A percentile compares a stretch with the other conserved stretches of the same genome.
Evolutionary conservation across 2,113 vertebrate species (phyloP).

Genomic region (Trichomycterus rosablanca): DNA sequence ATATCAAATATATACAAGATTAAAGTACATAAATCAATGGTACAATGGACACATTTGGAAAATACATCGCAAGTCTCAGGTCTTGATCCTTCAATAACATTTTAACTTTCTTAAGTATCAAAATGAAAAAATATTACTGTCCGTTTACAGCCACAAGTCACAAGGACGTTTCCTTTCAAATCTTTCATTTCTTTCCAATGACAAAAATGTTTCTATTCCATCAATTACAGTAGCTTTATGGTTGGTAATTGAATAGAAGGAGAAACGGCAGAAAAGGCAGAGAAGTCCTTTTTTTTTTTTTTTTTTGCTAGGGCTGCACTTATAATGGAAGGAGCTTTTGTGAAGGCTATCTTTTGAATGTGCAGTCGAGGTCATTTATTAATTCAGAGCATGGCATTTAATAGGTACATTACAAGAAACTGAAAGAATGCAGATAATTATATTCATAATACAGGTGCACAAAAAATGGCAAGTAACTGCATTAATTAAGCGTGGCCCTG

Average conservation of each 20-base stretch:
- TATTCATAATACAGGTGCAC: slow-evolving; percentile 86
- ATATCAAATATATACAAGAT: too few relatives aligned
- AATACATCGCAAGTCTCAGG: too few relatives aligned
- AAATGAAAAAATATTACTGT: too few relatives aligned
- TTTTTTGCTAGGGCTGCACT: too few relatives aligned
- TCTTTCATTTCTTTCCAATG: slow-evolving; percentile 22
- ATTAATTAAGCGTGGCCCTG: slow-evolving; percentile 91
- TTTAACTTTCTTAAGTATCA: too few relatives aligned
- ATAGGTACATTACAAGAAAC: slow-evolving; percentile 88
- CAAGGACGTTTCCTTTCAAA: slow-evolving; percentile 35
- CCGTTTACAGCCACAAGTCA: slow-evolving; percentile 35
- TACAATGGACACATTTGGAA: too few relatives aligned
- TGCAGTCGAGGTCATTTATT: slow-evolving; percentile 78
- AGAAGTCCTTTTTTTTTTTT: slow-evolving; percentile 35
- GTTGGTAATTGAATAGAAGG: slow-evolving; percentile 42
- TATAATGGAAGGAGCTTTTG: slow-evolving; percentile 54
- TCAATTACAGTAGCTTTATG: slow-evolving; percentile 42
- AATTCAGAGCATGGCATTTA: slow-evolving; percentile 85
- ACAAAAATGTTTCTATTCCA: too few relatives aligned
- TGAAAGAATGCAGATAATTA: slow-evolving; percentile 88
- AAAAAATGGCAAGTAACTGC: slow-evolving; percentile 86
- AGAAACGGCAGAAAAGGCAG: slow-evolving; percentile 36
- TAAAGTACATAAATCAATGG: too few relatives aligned
- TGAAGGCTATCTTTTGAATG: slow-evolving; percentile 69
- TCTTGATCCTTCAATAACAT: too few relatives aligned